Evolutionary conservation across 1,140 invertebrate genomes (phyloP), one percentile per base, ranked within the genome.

Genomic region (Mesaphorura yosii): DNA sequence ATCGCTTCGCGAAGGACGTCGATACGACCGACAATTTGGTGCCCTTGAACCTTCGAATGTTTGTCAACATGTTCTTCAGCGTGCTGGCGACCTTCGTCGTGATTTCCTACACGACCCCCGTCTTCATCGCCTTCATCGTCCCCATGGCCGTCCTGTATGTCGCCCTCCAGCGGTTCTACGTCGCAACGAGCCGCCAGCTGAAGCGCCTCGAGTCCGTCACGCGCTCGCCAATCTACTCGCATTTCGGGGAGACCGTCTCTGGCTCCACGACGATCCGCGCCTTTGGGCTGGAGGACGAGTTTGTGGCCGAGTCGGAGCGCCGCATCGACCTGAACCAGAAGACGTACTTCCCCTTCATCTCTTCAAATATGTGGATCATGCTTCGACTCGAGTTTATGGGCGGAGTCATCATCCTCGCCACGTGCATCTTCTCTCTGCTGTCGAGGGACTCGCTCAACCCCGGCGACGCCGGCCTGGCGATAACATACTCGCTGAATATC

Each of bases 221-320:
- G 15, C 77, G 92, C 47, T 97, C 92, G 14, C 94, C 95, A 0
- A 96, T 98, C 65, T 98, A 95, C 71, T 93, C 92, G 2, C 93
- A 98, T 73, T 97, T 98, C 69, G 86, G 89, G 44, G 93, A 98
- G 78, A 94, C 53, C 5, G 42, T 64, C 48, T 45, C 61, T 69
- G 84, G 84, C 40, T 78, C 81, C 0, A 73, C 78, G 19, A 83
- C 81, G 0, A 89, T 91, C 52, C 73, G 86, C 63, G 86, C 86
- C 2, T 90, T 84, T 66, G 74, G 77, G 28, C 78, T 84, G 27
- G 75, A 83, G 63, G 69, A 84, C 15, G 78, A 84, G 65, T 90
- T 91, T 65, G 82, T 88, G 48, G 66, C 72, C 5, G 86, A 92
- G 69, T 89, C 85, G 0, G 86, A 89, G 67, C 71, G 70, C 20